These are phyloP conservation scores for Hippoglossus stenolepis DNA, from an alignment of 2,113 vertebrate species.

Conservation along the genomic window DNA sequence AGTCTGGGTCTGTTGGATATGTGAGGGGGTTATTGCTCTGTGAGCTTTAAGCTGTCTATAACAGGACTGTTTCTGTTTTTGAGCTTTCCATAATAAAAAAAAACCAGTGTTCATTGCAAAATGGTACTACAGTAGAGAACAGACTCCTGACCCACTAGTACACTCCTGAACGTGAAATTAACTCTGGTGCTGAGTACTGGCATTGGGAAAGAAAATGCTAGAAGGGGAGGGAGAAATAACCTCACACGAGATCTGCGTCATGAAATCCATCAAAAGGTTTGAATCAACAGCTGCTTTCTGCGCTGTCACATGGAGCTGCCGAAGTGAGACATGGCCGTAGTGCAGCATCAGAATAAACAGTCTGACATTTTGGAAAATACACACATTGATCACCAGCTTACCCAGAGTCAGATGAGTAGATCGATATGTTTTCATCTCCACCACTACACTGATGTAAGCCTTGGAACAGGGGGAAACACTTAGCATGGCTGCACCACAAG, in stretches of 20 bases:
- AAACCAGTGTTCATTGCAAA: background rate
- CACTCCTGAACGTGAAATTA: no score
- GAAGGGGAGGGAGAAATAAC: conserved; percentile 13
- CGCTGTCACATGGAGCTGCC: conserved; percentile 27
- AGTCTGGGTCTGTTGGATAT: background rate
- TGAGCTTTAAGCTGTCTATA: background rate
- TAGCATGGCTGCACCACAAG: background rate
- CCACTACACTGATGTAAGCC: conserved; percentile 3
- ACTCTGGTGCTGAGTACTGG: no score
- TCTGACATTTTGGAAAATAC: conserved; percentile 46
- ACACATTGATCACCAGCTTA: conserved; percentile 43
- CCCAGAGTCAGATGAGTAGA: conserved; percentile 33
- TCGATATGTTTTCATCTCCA: conserved; percentile 50
- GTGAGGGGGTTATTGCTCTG: background rate
- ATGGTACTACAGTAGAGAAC: background rate
- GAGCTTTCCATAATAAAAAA: background rate
- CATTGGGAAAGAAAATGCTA: background rate
- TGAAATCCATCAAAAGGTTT: conserved; percentile 39
- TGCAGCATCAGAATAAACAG: conserved; percentile 36
- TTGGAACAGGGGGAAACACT: background rate
- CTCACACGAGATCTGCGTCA: conserved; percentile 1
- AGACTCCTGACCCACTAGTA: background rate
- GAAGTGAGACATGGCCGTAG: conserved; percentile 23
- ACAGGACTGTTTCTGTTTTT: background rate
- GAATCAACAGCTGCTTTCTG: conserved; percentile 51